Evolutionary conservation across 2,797 vertebrate species (phyloP), one percentile per base, ranked within the genome.

Genomic region (Xerus rutilus): DNA sequence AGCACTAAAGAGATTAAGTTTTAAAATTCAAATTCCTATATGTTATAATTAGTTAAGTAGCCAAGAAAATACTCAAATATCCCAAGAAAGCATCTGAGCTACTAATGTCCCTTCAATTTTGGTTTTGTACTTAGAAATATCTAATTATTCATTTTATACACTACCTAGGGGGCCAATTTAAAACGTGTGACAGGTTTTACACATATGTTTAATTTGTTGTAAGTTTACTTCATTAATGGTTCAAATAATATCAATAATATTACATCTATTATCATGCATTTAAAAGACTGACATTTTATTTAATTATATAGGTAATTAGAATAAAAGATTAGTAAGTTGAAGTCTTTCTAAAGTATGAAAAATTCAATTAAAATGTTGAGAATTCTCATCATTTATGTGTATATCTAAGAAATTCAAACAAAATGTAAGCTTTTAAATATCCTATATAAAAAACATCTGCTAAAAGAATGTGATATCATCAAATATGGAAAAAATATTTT

Each of bases 171-270:
- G 73, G 5, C 28, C 91, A 52, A 94, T 73, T 91, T 93, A 9
- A 69, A 91, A 95, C 93, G 21, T 52, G 11, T 54, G 20, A 64
- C 28, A 18, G 35, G 2, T 14, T 89, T 86, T 69, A 59, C 54
- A 70, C 2, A 69, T 6, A 32, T 49, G 39, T n/a, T 94, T 87
- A 89, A 89, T 96, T 90, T 74, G 85, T 49, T 93, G 25, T 52
- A 83, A 65, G 14, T 73, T 95, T 93, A 83, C 23, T 96, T 98
- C 97, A 97, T 98, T 98, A 98, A 97, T 87, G 97, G 92, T 97
- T 98, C 64, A 96, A 97, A 97, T 98, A 98, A 96, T 97, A 97
- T 88, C 96, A 97, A 95, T 97, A 97, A 87, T 86, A 94, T 97
- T 96, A 92, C 90, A 97, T 91, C 97, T 96, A 98, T 96, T 98